Base-by-base conservation (phyloP, 2,113 vertebrate genomes). In the Conger conger region DNA sequence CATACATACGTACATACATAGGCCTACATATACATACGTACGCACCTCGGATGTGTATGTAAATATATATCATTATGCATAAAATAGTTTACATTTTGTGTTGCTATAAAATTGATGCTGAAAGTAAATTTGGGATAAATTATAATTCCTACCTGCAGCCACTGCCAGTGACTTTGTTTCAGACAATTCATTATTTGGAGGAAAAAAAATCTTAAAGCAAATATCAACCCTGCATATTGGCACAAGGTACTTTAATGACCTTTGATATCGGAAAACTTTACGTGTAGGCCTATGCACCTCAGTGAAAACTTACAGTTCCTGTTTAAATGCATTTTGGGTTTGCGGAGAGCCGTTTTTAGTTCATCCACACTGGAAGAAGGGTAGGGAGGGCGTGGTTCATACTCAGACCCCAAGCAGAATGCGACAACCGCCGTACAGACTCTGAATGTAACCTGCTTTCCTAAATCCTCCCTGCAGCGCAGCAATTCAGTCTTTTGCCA, bases 361-460 rank as follows among this genome's bases (percentile, higher is more conserved):
- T 40, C 57, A 5, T 60, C 53, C 20, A 27, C 83, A 27, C 13
- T 35, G 83, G 36, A 30, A 77, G 18, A 53, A 45, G 23, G 11
- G 57, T 40, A 17, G 83, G 78, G 83, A 17, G 77, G 83, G 76
- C 54, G 83, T 79, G 76, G 83, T 79, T 33, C 83, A n/a, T 50
- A 57, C 53, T 17, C 45, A 36, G 63, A 30, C 50, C 38, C 27
- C 35, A n/a, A 79, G 30, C 36, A 60, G 42, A 54, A 82, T 35
- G 30, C 27, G n/a, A 40, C 35, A 42, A 30, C 9, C 35, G 20
- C 73, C 16, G 30, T 54, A 5, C 30, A 42, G 27, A 40, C 20
- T 36, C 40, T 27, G 36, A 82, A n/a, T 36, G 81, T 11, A 82
- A 63, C 37, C 0, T 82, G 37, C 35, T 6, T 81, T 82, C 81